Evolutionary conservation across 2,888 invertebrate species (phyloP).

Genomic region (Monochamus alternatus): DNA sequence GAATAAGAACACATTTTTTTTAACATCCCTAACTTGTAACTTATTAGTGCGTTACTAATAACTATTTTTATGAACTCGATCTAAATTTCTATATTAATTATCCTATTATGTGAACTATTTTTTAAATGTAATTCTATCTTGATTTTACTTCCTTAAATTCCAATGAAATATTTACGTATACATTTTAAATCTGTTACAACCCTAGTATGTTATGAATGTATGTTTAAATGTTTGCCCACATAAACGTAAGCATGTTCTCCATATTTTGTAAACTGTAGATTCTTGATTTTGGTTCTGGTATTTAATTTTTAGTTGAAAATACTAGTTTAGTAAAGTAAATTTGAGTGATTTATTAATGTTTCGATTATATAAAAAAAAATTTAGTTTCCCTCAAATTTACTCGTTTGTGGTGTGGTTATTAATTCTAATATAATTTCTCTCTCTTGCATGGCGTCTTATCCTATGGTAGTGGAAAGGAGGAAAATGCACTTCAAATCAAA

Average conservation of each 20-base stretch:
- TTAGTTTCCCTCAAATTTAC: constrained; percentile 35
- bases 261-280: constrained; percentile 9
- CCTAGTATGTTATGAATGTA: not conserved
- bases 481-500: constrained; percentile 80
- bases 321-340: constrained; percentile 28
- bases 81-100: no score
- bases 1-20: not conserved
- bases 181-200: not conserved
- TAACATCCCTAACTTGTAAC: no score
- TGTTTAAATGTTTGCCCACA: constrained; percentile 20
- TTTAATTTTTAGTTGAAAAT: constrained; percentile 25
- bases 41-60: no score
- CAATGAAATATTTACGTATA: no score
- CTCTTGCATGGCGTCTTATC: constrained; percentile 76
- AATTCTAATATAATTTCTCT: constrained; percentile 70
- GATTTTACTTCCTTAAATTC: not conserved
- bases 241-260: constrained; percentile 19
- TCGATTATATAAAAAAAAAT: not conserved
- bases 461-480: constrained; percentile 78
- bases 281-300: constrained; percentile 35
- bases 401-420: constrained; percentile 58
- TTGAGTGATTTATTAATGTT: constrained; percentile 17
- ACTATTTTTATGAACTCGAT: no score
- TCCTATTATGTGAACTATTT: no score
- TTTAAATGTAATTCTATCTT: not conserved